Evolutionary conservation across 92 coral and sea anemone species (phyloP), one percentile per base, ranked within the genome.

Genomic region (Micromussa lordhowensis): DNA sequence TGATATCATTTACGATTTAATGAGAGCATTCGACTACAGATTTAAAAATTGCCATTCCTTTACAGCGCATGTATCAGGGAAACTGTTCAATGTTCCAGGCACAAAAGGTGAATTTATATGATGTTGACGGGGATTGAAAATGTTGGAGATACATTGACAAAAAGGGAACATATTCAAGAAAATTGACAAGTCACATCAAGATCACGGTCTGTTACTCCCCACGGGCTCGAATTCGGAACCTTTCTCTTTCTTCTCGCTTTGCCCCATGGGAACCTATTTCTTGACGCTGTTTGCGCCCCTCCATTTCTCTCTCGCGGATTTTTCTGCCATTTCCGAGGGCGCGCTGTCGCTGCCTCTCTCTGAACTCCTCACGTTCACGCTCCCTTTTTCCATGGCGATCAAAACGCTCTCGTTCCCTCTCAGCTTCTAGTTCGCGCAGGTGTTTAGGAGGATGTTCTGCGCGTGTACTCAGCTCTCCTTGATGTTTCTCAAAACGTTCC

Each of bases 281-380:
- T 78, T 90, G 82, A 34, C 94, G 95, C 83, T 95, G 93, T 30
- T 95, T 93, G 66, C 88, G 91, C 53, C 94, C 96, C 51, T 89
- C 86, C 82, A 88, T 92, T 84, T 93, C 95, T 61, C 81, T 94
- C 75, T 89, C 93, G 38, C 83, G 91, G 6, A 91, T 59, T 28
- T 87, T 71, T 31, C 92, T 77, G 31, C 93, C 80, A 8, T 79
- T 86, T 61, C 70, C 87, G 19, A 79, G 80, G 32, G 75, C 90
- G 69, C 87, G 72, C 29, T 93, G 90, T 68, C 94, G 87, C 59
- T 86, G 86, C 55, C 94, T 75, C 82, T 93, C 93, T 35, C 95
- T 83, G 34, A 92, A 53, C 81, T 83, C 81, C 90, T 89, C 87
- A n/a, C 90, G 83, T 76, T 88, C 94, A 66, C 90, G 91, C 55